These are phyloP conservation scores for Echinops telfairi DNA, from an alignment of 2,113 vertebrate species.

Conservation along the genomic window DNA sequence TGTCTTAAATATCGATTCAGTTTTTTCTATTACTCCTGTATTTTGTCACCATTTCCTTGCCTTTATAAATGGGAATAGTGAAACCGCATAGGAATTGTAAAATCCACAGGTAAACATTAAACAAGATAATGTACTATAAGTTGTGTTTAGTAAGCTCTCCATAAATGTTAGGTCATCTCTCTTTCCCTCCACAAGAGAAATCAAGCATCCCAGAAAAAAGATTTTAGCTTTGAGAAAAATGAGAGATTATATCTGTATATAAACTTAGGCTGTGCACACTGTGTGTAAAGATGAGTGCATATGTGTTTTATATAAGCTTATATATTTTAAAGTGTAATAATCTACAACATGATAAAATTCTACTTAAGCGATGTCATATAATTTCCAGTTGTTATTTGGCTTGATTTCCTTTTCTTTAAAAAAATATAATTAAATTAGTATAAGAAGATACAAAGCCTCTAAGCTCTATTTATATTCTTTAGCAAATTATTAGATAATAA, in stretches of 20 bases:
- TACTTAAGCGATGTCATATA: not conserved
- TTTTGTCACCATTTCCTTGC: not conserved
- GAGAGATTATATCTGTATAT: not conserved
- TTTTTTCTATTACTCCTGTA: not conserved
- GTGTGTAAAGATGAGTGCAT: not conserved
- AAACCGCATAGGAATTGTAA: not conserved
- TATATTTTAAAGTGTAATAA: not conserved
- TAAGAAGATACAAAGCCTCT: not conserved
- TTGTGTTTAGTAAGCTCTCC: not conserved
- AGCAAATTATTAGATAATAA: conserved; percentile 24
- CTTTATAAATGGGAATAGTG: conserved; percentile 16
- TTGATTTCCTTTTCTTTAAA: conserved; percentile 39
- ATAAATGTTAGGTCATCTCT: not conserved
- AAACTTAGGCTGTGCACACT: not conserved
- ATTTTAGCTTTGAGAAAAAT: conserved; percentile 13
- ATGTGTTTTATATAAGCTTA: not conserved
- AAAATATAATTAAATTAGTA: not conserved
- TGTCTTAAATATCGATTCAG: conserved; percentile 1
- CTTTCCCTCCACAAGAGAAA: not conserved
- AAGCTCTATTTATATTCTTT: conserved; percentile 19
- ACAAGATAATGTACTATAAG: not conserved
- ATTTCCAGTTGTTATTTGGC: not conserved
- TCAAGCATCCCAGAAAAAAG: not conserved
- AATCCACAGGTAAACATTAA: not conserved
- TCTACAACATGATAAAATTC: not conserved